Conservation (phyloP, 2,888 invertebrate genomes). For the Carabus problematicus region DNA sequence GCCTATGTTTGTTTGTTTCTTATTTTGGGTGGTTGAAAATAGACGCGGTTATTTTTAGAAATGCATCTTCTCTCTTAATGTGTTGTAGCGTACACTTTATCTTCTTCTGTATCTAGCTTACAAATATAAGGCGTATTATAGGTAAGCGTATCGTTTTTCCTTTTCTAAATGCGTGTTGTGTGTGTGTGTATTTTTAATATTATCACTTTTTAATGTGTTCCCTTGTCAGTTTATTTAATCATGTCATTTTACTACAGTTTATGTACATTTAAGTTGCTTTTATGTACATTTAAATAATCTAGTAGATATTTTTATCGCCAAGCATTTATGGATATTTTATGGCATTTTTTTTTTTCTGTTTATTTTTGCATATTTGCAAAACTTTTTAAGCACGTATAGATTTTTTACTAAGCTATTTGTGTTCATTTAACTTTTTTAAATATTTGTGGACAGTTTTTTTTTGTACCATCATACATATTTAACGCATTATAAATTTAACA, state of each 20-base stretch:
- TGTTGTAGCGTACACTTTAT: conserved; percentile 22
- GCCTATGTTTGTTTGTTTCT: conserved; percentile 24
- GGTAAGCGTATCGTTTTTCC: not conserved
- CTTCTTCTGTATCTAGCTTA: conserved; percentile 16
- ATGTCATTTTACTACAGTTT: not conserved
- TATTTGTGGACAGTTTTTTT: too few relatives aligned
- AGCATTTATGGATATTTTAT: too few relatives aligned
- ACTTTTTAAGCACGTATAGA: too few relatives aligned
- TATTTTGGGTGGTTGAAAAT: conserved; percentile 23
- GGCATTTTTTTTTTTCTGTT: too few relatives aligned
- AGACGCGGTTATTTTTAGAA: conserved; percentile 28
- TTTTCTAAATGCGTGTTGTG: conserved; percentile 5
- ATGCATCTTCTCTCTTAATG: conserved; percentile 21
- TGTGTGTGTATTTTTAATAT: not conserved
- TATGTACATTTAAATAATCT: not conserved
- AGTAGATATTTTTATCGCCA: too few relatives aligned
- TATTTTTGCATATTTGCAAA: too few relatives aligned
- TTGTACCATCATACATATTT: too few relatives aligned
- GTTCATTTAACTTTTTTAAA: too few relatives aligned
- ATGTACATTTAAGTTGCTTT: conserved; percentile 9
- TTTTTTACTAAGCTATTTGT: too few relatives aligned
- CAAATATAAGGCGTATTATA: too few relatives aligned
- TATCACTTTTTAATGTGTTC: conserved; percentile 2
- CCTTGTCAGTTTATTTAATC: not conserved
- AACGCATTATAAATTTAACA: too few relatives aligned